Evolutionary conservation across 2,797 vertebrate genomes (phyloP).

Genomic region (Phoeniculus purpureus): DNA sequence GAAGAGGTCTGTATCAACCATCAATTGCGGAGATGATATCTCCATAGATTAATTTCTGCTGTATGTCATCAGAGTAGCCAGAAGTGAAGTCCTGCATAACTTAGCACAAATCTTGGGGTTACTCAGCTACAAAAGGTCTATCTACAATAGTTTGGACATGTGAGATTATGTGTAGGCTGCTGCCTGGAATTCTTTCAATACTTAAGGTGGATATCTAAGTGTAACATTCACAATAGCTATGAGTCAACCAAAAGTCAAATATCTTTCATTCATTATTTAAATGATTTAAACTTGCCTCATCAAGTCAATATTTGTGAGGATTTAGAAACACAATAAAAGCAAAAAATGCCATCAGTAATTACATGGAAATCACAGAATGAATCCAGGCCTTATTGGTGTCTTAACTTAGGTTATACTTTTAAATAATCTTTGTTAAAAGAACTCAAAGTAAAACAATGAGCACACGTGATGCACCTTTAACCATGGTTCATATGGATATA

Average conservation of each 20-base stretch:
- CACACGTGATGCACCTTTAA: not conserved
- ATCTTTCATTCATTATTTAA: not conserved
- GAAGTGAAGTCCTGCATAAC: not conserved
- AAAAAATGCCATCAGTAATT: not conserved
- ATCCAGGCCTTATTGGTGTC: not conserved
- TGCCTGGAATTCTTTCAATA: not conserved
- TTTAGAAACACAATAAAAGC: not conserved
- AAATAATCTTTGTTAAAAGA: not conserved
- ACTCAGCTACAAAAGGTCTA: not conserved
- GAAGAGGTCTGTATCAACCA: too few relatives aligned
- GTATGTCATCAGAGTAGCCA: not conserved
- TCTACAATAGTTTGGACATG: not conserved
- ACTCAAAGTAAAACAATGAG: not conserved
- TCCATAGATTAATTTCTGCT: not conserved
- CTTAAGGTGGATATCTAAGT: not conserved
- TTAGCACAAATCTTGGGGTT: not conserved
- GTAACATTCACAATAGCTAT: not conserved
- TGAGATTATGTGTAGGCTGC: fast-evolving
- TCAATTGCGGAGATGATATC: not conserved
- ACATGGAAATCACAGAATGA: not conserved
- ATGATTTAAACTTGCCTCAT: not conserved
- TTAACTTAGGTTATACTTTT: not conserved
- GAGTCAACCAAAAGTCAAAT: not conserved
- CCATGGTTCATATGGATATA: not conserved
- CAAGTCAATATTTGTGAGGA: not conserved